Evolutionary conservation across 2,888 invertebrate genomes (phyloP).

Genomic region (Hirtodrosophila histrioides): DNA sequence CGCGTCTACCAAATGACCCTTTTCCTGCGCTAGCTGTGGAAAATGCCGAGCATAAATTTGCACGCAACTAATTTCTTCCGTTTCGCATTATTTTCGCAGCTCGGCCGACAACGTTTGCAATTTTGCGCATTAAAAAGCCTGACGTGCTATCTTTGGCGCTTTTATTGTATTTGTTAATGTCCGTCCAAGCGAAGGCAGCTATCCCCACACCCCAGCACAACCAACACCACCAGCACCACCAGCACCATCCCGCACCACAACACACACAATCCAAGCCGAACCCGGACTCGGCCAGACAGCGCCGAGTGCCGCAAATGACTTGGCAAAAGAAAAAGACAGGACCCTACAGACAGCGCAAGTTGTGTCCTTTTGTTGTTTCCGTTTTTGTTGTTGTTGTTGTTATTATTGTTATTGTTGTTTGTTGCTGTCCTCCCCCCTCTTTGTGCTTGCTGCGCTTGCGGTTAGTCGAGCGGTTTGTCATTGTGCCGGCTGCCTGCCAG

Average conservation of each 20-base stretch:
- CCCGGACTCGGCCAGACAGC: slow-evolving; percentile 24
- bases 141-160: slow-evolving; percentile 81
- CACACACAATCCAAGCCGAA: background rate
- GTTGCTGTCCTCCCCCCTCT: slow-evolving; percentile 24
- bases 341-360: slow-evolving; percentile 57
- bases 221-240: slow-evolving; percentile 4
- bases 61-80: slow-evolving; percentile 80
- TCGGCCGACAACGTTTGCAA: slow-evolving; percentile 71
- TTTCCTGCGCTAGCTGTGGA: slow-evolving; percentile 58
- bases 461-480: slow-evolving; percentile 81
- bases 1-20: slow-evolving; percentile 77
- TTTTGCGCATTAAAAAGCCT: slow-evolving; percentile 80
- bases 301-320: slow-evolving; percentile 74
- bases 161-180: slow-evolving; percentile 80
- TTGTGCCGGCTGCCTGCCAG: slow-evolving; percentile 69
- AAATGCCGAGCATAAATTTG: slow-evolving; percentile 73
- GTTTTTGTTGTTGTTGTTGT: slow-evolving; percentile 41
- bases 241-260: slow-evolving; percentile 6
- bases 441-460: slow-evolving; percentile 64
- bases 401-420: slow-evolving; percentile 38
- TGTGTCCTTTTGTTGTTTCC: slow-evolving; percentile 79
- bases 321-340: slow-evolving; percentile 64
- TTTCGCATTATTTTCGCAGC: slow-evolving; percentile 79
- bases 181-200: slow-evolving; percentile 45
- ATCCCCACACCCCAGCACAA: slow-evolving; percentile 4